Percentiles rank a stretch among this genome's conserved stretches.
phyloP scores from a whole-genome alignment of 2,797 vertebrate genomes.

The Hybognathus amarus region DNA sequence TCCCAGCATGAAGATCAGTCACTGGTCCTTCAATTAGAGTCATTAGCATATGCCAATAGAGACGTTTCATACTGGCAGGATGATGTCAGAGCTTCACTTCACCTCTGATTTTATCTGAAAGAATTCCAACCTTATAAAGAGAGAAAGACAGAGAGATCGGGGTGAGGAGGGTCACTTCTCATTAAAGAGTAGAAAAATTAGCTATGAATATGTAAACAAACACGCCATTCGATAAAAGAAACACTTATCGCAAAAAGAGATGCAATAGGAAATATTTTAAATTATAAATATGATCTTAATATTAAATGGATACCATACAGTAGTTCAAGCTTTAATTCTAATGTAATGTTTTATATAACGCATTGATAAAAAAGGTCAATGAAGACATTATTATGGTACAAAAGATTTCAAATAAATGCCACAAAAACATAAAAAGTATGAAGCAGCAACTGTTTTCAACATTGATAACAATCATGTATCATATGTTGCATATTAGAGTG shows the following conservation, averaged over 20 bases:
- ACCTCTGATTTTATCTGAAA: constrained; percentile 35
- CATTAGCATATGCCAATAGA: constrained; percentile 49
- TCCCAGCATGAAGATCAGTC: constrained; percentile 55
- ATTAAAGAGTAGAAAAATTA: neutral
- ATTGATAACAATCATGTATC: neutral
- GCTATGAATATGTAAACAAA: constrained; percentile 30
- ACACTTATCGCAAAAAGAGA: neutral
- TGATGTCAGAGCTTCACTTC: constrained; percentile 32
- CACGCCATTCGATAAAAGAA: neutral
- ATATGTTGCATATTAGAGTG: neutral
- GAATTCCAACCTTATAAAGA: constrained; percentile 2
- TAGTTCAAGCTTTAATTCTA: too few species aligned
- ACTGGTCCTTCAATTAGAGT: constrained; percentile 42
- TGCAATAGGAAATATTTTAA: constrained; percentile 10
- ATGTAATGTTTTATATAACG: neutral
- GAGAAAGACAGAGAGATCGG: neutral
- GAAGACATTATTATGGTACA: neutral
- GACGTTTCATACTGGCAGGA: constrained; percentile 34
- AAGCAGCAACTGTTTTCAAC: neutral
- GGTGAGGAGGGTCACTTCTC: neutral
- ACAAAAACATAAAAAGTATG: neutral
- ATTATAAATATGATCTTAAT: neutral
- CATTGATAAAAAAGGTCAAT: neutral
- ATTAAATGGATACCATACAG: neutral
- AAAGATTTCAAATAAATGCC: neutral